Evolutionary conservation across 2,888 invertebrate genomes (phyloP), one percentile per base, ranked within the genome.

Genomic region (Linnaemya tessellans): DNA sequence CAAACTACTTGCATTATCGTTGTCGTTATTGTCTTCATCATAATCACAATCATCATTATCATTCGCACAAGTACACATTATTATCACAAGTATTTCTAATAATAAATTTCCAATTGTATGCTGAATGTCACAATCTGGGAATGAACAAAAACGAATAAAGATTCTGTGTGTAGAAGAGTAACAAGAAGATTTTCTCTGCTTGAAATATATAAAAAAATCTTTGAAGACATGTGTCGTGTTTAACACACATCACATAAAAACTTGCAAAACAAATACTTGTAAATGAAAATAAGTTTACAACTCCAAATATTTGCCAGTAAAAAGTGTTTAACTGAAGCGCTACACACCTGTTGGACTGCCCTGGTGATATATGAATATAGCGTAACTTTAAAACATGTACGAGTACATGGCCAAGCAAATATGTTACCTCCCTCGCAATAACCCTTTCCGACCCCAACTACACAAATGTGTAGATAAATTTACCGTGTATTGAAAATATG

Each of bases 201-300:
- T n/a, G 30, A 54, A 71, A 4, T 15, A n/a, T 7, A n/a, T 22
- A 64, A 15, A 15, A 46, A 64, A 78, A 68, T 43, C 62, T 62
- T 54, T 56, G 35, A 75, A 78, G 64, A 85, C 78, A 71, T 82
- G 79, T 85, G 84, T 79, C 84, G 64, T 85, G 74, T 85, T 79
- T 79, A 81, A 82, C 74, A 82, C 65, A 79, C 78, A 85, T 81
- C 74, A 70, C 7, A 74, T 51, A 49, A 71, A 75, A 64, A 75
- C 22, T 64, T 78, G 56, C 46, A 51, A 74, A 43, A 71, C 22
- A 78, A 81, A 71, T 80, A 30, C 25, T 25, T 30, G 46, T 15
- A 75, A 64, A 71, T 71, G 25, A 51, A 74, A 81, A 68, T 60
- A 68, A 51, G 30, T 51, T 68, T 18, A 35, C 51, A 64, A 68